Conservation (phyloP, 2,797 vertebrate species). For the Neosilurus mollespiculum region DNA sequence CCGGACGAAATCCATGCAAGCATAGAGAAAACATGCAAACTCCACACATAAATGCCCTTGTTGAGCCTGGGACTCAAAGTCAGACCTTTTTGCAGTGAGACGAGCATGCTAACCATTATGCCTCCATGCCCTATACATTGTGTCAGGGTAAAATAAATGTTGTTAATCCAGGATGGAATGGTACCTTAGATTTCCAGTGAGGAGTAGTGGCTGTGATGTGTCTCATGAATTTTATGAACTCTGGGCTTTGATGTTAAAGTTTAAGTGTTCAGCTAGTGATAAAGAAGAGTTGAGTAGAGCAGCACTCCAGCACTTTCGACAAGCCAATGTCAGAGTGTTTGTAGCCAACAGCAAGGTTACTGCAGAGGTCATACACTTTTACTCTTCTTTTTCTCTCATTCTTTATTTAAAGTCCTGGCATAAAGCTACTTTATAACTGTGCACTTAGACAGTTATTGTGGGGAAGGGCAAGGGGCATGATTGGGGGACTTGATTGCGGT, state of each 20-base stretch:
- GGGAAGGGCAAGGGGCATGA: too few species aligned
- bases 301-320: conserved; percentile 29
- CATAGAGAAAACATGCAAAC: too few species aligned
- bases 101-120: too few species aligned
- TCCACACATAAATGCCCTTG: too few species aligned
- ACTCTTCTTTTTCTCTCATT: conserved; percentile 33
- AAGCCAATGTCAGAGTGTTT: conserved; percentile 42
- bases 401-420: conserved; percentile 15
- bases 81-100: too few species aligned
- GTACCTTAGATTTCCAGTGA: neutral
- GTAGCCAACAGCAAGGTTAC: conserved; percentile 70
- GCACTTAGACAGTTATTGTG: neutral
- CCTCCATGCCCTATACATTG: neutral
- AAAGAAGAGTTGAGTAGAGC: neutral
- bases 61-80: too few species aligned
- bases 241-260: neutral
- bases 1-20: too few species aligned
- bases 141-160: neutral
- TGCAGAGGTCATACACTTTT: conserved; percentile 58
- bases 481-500: neutral
- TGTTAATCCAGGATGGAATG: neutral
- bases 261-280: conserved; percentile 1
- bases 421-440: conserved; percentile 3
- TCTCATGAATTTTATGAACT: neutral
- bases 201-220: neutral